phyloP scores from a whole-genome alignment of 2,888 invertebrate genomes.

The Halictus quadricinctus region DNA sequence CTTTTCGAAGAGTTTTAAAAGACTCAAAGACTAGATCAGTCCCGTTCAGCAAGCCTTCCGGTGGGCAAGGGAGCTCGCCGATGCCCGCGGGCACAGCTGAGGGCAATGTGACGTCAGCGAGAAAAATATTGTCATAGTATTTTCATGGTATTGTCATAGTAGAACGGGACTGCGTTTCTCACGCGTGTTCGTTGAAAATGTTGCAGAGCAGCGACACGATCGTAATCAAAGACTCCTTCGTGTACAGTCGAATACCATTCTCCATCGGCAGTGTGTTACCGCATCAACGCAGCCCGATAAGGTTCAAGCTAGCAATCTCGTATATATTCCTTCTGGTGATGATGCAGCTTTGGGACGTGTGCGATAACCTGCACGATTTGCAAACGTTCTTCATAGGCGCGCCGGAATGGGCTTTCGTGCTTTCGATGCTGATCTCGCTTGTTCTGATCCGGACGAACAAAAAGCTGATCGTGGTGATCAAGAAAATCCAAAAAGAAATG shows the following conservation, averaged over 20 bases:
- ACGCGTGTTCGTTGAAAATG: background rate
- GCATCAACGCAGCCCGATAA: background rate
- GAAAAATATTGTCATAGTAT: too few relatives aligned
- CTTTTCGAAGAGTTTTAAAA: too few relatives aligned
- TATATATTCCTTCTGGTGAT: background rate
- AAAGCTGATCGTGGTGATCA: background rate
- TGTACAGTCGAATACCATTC: background rate
- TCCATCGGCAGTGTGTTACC: background rate
- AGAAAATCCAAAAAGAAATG: background rate
- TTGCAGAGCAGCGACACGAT: background rate
- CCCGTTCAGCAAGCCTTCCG: too few relatives aligned
- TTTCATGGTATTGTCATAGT: too few relatives aligned
- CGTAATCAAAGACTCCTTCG: background rate
- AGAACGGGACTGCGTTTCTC: background rate
- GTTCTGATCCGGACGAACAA: background rate
- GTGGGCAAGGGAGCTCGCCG: too few relatives aligned
- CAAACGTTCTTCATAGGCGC: background rate
- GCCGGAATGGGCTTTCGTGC: background rate
- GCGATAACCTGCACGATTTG: background rate
- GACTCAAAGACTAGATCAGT: too few relatives aligned
- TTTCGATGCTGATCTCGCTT: background rate
- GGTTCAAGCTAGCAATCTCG: background rate
- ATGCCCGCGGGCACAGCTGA: too few relatives aligned
- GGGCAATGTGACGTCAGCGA: too few relatives aligned
- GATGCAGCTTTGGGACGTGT: background rate